Percentiles rank a stretch among this genome's conserved stretches.
These are phyloP conservation scores for Eulemur mongoz DNA, from an alignment of 2,797 vertebrate species.

Conservation along the genomic window DNA sequence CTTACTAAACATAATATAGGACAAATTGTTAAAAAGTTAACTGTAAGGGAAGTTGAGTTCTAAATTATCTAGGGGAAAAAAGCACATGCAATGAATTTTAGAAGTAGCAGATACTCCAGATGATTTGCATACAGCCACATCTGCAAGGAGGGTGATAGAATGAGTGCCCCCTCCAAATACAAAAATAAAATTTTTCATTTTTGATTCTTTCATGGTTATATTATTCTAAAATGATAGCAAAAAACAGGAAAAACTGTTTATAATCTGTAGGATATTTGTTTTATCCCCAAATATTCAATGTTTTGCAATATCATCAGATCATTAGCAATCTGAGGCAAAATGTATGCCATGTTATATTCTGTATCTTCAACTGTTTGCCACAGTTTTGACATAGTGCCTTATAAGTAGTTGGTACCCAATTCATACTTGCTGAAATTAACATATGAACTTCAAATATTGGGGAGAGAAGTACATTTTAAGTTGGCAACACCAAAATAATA, in stretches of 20 bases:
- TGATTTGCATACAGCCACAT: background rate
- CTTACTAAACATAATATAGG: background rate
- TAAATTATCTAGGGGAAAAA: background rate
- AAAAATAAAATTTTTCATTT: background rate
- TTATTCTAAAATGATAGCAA: background rate
- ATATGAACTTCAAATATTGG: background rate
- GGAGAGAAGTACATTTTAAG: background rate
- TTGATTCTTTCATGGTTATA: background rate
- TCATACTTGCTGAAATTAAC: background rate
- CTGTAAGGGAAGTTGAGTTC: background rate
- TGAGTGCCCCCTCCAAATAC: background rate
- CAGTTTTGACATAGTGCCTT: background rate
- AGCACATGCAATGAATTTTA: background rate
- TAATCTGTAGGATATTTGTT: background rate
- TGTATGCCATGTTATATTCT: background rate
- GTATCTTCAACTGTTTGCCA: background rate
- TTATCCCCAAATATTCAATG: background rate
- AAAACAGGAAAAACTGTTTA: background rate
- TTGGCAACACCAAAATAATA: background rate
- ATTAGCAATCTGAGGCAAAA: background rate
- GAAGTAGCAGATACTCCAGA: background rate
- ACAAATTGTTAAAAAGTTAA: background rate
- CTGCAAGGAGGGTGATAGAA: background rate
- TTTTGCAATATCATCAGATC: background rate
- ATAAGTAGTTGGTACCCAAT: background rate